Evolutionary conservation across 2,797 vertebrate genomes (phyloP), one percentile per base, ranked within the genome.

Genomic region (Microctenopoma stevenorrisi): DNA sequence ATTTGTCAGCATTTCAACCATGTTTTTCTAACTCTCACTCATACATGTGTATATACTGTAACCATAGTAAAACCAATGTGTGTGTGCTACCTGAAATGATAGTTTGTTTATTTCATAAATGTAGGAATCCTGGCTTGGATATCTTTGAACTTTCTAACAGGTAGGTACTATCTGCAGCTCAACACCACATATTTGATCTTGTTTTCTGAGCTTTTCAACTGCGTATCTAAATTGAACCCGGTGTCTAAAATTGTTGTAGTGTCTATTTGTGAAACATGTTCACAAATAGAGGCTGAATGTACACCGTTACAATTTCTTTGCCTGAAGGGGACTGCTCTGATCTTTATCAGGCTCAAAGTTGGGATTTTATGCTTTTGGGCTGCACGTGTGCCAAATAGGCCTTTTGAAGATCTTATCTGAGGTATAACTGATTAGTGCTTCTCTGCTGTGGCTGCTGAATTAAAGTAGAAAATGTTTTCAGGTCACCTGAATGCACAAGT

Each of bases 61-160:
- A 33, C 7, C 25, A 10, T 48, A 55, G 35, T 69, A 12, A 67
- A 63, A 70, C 50, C 16, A 66, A 28, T 25, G 18, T 33, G 6
- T 72, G 44, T 18, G 7, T 60, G 76, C 48, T 26, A 15, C 30
- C 53, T 83, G 18, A 70, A 68, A 78, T 76, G 0, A 82, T 16
- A 2, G 40, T 42, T 42, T 42, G 38, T 53, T 71, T 46, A 65
- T 63, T 59, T 88, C 28, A 57, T 14, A n/a, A 55, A 56, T 65
- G 4, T 76, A 99, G 98, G 98, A 84, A 93, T 99, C 91, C 93
- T 98, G 89, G 97, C 98, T 47, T 99, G 98, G 98, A 93, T 99
- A 79, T 95, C 96, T 68, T 80, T 99, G 83, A 99, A 99, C 91
- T 98, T 96, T 82, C 90, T 99, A 81, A 97, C 96, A 93, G 97